Evolutionary conservation across 2,113 vertebrate genomes (phyloP).

Genomic region (Odocoileus virginianus): DNA sequence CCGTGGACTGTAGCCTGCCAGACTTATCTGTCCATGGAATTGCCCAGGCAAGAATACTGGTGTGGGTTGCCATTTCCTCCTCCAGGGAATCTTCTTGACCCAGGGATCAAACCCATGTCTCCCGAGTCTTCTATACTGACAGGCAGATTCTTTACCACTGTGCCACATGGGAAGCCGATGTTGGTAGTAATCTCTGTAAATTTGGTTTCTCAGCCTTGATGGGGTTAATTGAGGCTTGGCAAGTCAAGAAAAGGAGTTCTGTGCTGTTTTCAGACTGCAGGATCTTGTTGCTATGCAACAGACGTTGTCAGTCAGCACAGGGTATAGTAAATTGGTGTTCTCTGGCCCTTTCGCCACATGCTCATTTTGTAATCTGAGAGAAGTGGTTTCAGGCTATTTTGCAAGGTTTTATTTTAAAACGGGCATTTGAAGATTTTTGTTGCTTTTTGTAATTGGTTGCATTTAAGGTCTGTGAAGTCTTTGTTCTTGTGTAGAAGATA

Average conservation of each 20-base stretch:
- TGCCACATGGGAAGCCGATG: neutral
- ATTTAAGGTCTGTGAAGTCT: constrained; percentile 61
- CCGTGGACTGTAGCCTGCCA: neutral
- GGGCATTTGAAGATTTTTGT: constrained; percentile 67
- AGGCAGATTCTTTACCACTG: neutral
- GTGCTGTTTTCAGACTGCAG: constrained; percentile 79
- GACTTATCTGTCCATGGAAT: neutral
- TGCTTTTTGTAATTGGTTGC: constrained; percentile 65
- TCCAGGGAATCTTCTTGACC: neutral
- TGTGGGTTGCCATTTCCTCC: neutral
- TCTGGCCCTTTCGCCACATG: constrained; percentile 67
- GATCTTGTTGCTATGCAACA: constrained; percentile 83
- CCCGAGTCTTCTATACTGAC: neutral
- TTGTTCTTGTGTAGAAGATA: constrained; percentile 56
- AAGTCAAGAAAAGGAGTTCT: constrained; percentile 75
- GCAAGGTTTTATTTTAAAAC: constrained; percentile 67
- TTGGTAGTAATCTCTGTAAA: neutral
- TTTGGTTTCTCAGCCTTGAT: constrained; percentile 38
- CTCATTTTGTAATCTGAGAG: constrained; percentile 73
- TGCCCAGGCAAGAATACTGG: neutral
- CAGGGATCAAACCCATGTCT: neutral
- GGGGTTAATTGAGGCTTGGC: constrained; percentile 80
- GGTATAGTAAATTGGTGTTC: constrained; percentile 80
- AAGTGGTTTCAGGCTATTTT: constrained; percentile 71
- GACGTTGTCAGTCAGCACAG: constrained; percentile 76